Conservation (phyloP, 2,888 invertebrate genomes). For the Ormyrus labotus region DNA sequence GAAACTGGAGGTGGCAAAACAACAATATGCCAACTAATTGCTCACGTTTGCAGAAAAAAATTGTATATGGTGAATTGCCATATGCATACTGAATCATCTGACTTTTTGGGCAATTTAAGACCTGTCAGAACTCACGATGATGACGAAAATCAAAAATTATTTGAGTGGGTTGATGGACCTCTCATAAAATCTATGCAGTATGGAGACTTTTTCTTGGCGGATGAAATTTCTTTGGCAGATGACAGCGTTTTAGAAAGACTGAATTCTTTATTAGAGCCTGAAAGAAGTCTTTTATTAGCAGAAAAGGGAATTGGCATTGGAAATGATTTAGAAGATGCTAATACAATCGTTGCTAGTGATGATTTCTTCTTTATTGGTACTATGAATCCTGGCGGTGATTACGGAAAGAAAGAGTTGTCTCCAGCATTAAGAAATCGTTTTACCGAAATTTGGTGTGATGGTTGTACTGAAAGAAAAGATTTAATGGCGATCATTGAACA, state of each 20-base stretch:
- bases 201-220: constrained; percentile 94
- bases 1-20: constrained; percentile 99
- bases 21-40: constrained; percentile 93
- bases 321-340: constrained; percentile 69
- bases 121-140: constrained; percentile 85
- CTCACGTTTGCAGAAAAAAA: constrained; percentile 81
- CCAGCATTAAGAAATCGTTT: constrained; percentile 98
- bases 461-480: constrained; percentile 84
- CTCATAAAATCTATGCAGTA: constrained; percentile 92
- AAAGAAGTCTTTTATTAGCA: constrained; percentile 91
- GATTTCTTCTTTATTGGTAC: constrained; percentile 94
- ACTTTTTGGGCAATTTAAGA: constrained; percentile 96
- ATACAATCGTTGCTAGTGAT: constrained; percentile 81
- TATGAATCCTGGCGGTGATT: constrained; percentile 99
- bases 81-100: constrained; percentile 98
- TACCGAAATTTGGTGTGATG: constrained; percentile 98
- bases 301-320: constrained; percentile 87
- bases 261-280: constrained; percentile 96
- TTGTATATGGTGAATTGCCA: constrained; percentile 96
- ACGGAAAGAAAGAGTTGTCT: constrained; percentile 98
- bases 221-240: constrained; percentile 99
- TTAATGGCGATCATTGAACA: constrained; percentile 88
- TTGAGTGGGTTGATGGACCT: constrained; percentile 99
- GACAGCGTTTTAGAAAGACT: constrained; percentile 98
- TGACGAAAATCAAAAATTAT: constrained; percentile 80